Percentiles rank a stretch among this genome's conserved stretches.
Conservation (phyloP, 2,888 invertebrate species). For the Trimorus sp. region DNA sequence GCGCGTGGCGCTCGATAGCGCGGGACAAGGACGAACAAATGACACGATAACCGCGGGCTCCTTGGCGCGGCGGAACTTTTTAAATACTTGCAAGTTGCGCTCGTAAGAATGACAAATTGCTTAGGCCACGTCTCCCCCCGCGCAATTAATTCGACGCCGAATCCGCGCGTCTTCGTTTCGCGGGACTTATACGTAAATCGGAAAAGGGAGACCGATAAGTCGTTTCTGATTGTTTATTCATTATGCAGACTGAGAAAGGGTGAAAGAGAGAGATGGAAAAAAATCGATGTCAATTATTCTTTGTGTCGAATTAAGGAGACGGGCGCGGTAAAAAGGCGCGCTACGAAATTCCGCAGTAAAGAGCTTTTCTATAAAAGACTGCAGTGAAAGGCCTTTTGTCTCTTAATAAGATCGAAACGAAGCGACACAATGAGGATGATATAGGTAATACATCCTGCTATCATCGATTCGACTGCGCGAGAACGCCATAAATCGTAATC, state of each 20-base stretch:
- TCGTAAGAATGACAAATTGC: constrained; percentile 80
- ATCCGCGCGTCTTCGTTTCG: constrained; percentile 60
- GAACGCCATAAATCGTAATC: constrained; percentile 61
- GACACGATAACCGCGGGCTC: constrained; percentile 72
- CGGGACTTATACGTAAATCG: constrained; percentile 26
- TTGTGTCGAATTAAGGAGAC: not conserved
- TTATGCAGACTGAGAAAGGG: not conserved
- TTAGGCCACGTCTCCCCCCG: constrained; percentile 57
- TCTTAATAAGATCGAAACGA: constrained; percentile 70
- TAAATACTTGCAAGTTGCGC: constrained; percentile 80
- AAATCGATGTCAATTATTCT: constrained; percentile 27
- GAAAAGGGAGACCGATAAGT: constrained; percentile 28
- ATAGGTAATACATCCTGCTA: constrained; percentile 57
- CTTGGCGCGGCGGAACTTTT: constrained; percentile 76
- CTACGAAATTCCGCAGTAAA: constrained; percentile 29
- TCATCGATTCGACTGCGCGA: constrained; percentile 46
- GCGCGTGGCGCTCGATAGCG: constrained; percentile 58
- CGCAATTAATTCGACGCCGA: constrained; percentile 65
- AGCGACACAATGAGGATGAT: constrained; percentile 59
- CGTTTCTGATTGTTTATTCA: constrained; percentile 26
- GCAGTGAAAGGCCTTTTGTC: constrained; percentile 68
- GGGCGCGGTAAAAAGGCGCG: constrained; percentile 9
- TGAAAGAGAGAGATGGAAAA: not conserved
- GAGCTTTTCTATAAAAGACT: constrained; percentile 61
- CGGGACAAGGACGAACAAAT: constrained; percentile 71